Base-by-base conservation (phyloP, 2,888 invertebrate genomes). In the Drymonia ruficornis region DNA sequence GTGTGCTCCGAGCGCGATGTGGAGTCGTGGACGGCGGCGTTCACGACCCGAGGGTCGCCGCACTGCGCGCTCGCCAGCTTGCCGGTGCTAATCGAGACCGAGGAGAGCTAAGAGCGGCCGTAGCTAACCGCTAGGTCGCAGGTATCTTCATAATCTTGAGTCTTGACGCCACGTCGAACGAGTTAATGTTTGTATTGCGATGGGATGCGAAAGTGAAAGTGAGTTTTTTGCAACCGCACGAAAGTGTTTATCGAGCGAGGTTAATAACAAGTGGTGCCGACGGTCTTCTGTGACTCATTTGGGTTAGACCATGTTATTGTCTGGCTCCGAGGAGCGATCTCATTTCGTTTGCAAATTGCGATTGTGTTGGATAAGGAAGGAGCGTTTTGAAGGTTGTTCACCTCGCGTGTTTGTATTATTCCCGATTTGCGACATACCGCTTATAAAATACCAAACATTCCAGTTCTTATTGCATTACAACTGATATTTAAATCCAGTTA, bases 11-110 rank as follows among this genome's bases (percentile, higher is more conserved):
- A 93, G 54, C 85, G 93, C 55, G 94, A 95, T 38, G 73, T 95
- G 56, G 94, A 94, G 23, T 88, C 93, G 38, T 95, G 95, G 95
- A 78, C 94, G 49, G 79, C 90, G 23, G 95, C 94, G 44, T 95
- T 95, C 78, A 92, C 94, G 18, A 87, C 92, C 3, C 65, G 77
- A 38, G 79, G 85, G 7, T 89, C 93, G 1, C 82, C 93, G n/a
- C 80, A 74, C 43, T 78, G 93, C 50, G 93, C 92, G 61, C 93
- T 92, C 61, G 63, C 83, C 18, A 93, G 93, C 54, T 80, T 95
- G 56, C 95, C 95, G 9, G 94, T 94, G 53, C 91, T 95, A 49
- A 84, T 94, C 50, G 95, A 95, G 71, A 93, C 94, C 45, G 95
- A 95, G 67, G 94, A 95, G 67, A 84, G 79, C 53, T 88, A 87